Evolutionary conservation across 1,140 invertebrate species (phyloP), one percentile per base, ranked within the genome.

Genomic region (Halyomorpha halys): DNA sequence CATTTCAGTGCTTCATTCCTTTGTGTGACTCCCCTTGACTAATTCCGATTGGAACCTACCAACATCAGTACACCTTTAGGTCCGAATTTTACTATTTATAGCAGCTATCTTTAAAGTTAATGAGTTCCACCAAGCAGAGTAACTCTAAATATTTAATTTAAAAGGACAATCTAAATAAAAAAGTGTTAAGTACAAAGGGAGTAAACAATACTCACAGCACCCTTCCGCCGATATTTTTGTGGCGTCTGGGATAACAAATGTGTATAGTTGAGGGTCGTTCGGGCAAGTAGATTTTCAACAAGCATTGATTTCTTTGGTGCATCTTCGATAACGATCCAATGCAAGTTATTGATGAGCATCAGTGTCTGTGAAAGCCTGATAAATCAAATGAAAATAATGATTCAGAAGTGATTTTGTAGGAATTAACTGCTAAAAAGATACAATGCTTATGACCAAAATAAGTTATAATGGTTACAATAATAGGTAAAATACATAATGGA

Each of bases 311-410:
- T 93, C 15, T 74, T 75, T 3, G 80, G 76, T 0, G 90, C 78
- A 76, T 98, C 96, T 77, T 98, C 96, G 13, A 98, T 81, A 44
- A 98, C 75, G 68, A 98, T 91, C 96, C 96, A 98, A 74, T 98
- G 94, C 62, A 98, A 80, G 72, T 93, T 91, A 61, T 87, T 86
- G 30, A 97, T 83, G 65, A 91, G 81, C 69, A 87, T 81, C 64
- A 99, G 83, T 0, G 94, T 91, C 72, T 98, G 90, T 4, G 90
- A 89, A 11, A 98, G 76, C 71, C 94, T 85, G 66, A 18, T 71
- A 69, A 39, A 13, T 11, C 13, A 39, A 39, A 39, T 11, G 6
- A 39, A n/a, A 39, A 39, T 11, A 39, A 39, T 39, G 13, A 11
- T 39, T 39, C 11, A 39, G 3, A n/a, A n/a, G n/a, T n/a, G n/a